These are phyloP conservation scores for Agrypnus murinus DNA, from an alignment of 2,888 invertebrate species.

Conservation along the genomic window DNA sequence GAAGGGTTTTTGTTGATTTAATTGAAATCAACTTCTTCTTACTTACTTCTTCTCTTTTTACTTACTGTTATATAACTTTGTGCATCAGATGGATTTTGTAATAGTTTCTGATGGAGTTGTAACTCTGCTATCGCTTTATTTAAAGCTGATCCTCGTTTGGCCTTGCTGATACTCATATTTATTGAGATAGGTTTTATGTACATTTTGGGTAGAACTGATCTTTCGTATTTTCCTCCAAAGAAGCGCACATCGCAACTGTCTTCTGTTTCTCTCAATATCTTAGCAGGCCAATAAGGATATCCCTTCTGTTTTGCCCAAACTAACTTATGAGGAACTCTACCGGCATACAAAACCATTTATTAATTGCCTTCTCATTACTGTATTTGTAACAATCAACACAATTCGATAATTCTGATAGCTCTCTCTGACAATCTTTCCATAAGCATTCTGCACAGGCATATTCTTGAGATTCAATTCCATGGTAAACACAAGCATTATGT, in stretches of 20 bases:
- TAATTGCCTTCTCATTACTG: conserved; percentile 83
- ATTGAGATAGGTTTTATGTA: conserved; percentile 81
- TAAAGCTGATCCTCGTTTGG: conserved; percentile 77
- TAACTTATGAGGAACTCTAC: conserved; percentile 82
- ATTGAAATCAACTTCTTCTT: conserved; percentile 58
- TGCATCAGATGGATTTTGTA: conserved; percentile 70
- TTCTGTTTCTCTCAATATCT: conserved; percentile 77
- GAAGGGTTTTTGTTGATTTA: conserved; percentile 15
- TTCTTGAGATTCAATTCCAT: conserved; percentile 76
- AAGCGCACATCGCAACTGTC: conserved; percentile 83
- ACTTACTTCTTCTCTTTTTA: too few species aligned
- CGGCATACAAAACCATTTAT: conserved; percentile 82
- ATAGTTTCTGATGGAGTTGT: conserved; percentile 77
- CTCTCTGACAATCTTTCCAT: conserved; percentile 79
- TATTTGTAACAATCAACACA: conserved; percentile 87
- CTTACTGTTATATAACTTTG: conserved; percentile 60
- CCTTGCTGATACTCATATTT: conserved; percentile 74
- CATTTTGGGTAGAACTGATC: conserved; percentile 79
- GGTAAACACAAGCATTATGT: conserved; percentile 85
- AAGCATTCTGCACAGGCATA: conserved; percentile 72
- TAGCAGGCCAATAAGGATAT: conserved; percentile 89
- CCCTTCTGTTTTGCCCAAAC: conserved; percentile 89
- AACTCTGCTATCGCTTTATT: conserved; percentile 83
- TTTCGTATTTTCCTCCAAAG: conserved; percentile 84
- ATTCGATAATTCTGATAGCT: conserved; percentile 82